Evolutionary conservation across 1,140 invertebrate genomes (phyloP), one percentile per base, ranked within the genome.

Genomic region (Ceratosolen solmsi): DNA sequence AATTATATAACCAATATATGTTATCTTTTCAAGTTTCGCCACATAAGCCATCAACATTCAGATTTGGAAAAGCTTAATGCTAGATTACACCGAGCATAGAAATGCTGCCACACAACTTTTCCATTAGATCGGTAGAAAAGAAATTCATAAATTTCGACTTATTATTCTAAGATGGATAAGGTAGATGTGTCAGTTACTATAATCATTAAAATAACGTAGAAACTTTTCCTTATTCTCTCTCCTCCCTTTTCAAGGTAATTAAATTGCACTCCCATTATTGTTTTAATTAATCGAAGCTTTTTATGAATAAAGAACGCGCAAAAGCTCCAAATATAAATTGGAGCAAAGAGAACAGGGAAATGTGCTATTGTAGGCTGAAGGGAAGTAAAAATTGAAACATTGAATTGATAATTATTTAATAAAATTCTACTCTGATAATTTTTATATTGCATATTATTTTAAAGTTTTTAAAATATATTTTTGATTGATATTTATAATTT

Each of bases 81-180:
- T 15, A 13, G 51, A 4, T 54, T 54, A 54, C 20, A 22, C 2
- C 54, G 54, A 56, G 20, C 22, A 56, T n/a, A 25, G 1, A n/a
- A 25, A n/a, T 56, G 25, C 13, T 60, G 4, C n/a, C 25, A 8
- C 20, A 30, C 27, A 60, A 60, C 58, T 60, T 60, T 63, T 63
- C 27, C 60, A 63, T 36, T 63, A 63, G 13, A 63, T 63, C 27
- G 2, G 30, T 63, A 63, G 2, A 63, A 63, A 63, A 63, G 30
- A 63, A 63, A 63, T 63, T 63, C 60, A 33, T 63, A 33, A 63
- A 63, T 63, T 63, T 30, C 60, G 27, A 63, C 33, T 63, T 63
- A 63, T 33, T 63, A 33, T 33, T 63, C 27, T 63, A 33, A 63
- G 60, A 33, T 33, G 60, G 30, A 63, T 63, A 63, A 63, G 58